phyloP scores from a whole-genome alignment of 1,140 invertebrate genomes.

The Pristionchus pacificus region DNA sequence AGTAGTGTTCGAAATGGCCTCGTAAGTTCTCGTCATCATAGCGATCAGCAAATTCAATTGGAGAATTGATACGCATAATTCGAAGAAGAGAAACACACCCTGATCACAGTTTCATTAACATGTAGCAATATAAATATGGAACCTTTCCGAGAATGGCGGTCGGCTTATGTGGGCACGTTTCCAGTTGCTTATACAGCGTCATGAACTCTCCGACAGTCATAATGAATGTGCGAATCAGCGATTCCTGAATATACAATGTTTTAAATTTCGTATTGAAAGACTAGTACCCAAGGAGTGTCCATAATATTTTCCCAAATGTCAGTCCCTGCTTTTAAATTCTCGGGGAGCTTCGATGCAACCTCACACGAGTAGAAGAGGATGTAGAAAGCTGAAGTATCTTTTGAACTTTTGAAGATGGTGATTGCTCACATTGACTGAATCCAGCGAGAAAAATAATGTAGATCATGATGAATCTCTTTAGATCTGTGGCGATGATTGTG shows the following conservation, averaged over 20 bases:
- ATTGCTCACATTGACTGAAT: constrained; percentile 80
- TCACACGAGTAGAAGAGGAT: constrained; percentile 81
- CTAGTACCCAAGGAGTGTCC: neutral
- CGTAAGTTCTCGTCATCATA: constrained; percentile 98
- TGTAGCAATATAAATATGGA: constrained; percentile 1
- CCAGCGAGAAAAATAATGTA: constrained; percentile 94
- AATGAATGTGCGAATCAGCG: constrained; percentile 91
- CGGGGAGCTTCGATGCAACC: constrained; percentile 50
- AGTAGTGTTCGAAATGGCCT: constrained; percentile 82
- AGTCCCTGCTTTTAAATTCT: neutral
- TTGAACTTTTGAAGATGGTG: neutral
- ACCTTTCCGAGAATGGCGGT: too few relatives aligned
- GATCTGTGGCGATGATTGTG: constrained; percentile 90
- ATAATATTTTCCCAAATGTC: too few relatives aligned
- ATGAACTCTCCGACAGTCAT: constrained; percentile 83
- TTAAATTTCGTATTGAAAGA: neutral
- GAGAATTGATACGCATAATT: constrained; percentile 87
- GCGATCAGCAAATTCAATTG: constrained; percentile 96
- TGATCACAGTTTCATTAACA: too few relatives aligned
- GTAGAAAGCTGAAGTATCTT: constrained; percentile 72
- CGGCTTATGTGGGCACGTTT: too few relatives aligned
- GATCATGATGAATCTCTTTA: constrained; percentile 88
- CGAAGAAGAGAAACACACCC: constrained; percentile 86
- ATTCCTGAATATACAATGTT: constrained; percentile 67
- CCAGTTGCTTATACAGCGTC: too few relatives aligned